Conservation (phyloP, 2,797 vertebrate species). For the Lophotriccus pileatus region DNA sequence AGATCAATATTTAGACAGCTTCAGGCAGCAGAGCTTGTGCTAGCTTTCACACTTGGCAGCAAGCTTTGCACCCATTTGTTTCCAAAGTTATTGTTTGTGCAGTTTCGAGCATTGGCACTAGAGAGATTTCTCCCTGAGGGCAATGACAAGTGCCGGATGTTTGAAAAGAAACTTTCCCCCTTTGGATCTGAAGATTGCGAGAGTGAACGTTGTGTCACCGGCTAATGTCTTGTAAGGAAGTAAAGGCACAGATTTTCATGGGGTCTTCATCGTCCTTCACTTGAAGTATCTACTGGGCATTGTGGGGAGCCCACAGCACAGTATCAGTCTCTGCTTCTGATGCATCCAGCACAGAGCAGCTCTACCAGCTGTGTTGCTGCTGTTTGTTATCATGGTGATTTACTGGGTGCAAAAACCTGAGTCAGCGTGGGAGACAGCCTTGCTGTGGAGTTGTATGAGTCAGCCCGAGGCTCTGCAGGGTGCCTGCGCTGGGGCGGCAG, state of each 20-base stretch:
- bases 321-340: background rate
- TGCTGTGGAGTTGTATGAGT: slow-evolving; percentile 18
- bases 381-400: background rate
- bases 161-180: background rate
- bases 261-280: background rate
- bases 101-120: slow-evolving; percentile 22
- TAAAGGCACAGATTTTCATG: background rate
- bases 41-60: slow-evolving; percentile 8
- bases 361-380: slow-evolving; percentile 3
- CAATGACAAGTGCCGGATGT: background rate
- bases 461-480: background rate
- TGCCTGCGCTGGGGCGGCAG: background rate
- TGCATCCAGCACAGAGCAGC: background rate
- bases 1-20: slow-evolving; percentile 38
- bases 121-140: slow-evolving; percentile 16
- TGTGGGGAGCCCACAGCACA: fast-evolving
- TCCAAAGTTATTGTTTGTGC: slow-evolving; percentile 46
- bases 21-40: background rate
- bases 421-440: slow-evolving; percentile 2
- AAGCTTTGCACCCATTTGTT: slow-evolving; percentile 16
- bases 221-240: background rate
- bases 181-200: background rate
- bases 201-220: background rate
- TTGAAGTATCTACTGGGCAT: background rate
- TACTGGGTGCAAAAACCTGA: background rate